Evolutionary conservation across 2,113 vertebrate species (phyloP), one percentile per base, ranked within the genome.

Genomic region (Tyrannus savana): DNA sequence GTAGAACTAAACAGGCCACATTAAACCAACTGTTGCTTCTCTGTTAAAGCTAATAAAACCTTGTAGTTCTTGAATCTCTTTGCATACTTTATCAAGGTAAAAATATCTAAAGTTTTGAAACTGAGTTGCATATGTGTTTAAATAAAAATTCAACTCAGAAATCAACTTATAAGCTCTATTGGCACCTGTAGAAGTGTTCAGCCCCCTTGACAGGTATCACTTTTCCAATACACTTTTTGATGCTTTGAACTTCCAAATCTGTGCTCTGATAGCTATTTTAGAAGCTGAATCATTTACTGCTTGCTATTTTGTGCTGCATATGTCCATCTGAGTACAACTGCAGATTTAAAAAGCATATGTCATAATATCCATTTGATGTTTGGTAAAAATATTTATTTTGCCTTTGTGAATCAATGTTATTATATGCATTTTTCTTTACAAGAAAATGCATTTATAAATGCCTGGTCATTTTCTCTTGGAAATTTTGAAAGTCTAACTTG

Each of bases 21-120:
- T 47, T 91, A 96, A 98, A 94, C 96, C 96, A 98, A 97, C 97
- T 98, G 97, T 98, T 98, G 97, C 96, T 94, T 97, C 84, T 80
- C 16, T 87, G 14, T 82, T 55, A 53, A 72, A 91, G 25, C 39
- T 78, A 41, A 39, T 62, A 50, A 69, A 71, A 81, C 3, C 17
- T 58, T 60, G 11, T 11, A 46, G 55, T 76, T 58, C 18, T 72
- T 55, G 14, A 33, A 82, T 69, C 75, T 87, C 28, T 63, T 67
- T 89, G 25, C 25, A 30, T 50, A 19, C 5, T 78, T 37, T 47
- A 84, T 25, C 35, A 75, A 18, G 2, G 13, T 53, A 53, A 90
- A 93, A 76, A 72, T 22, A 44, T 53, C 15, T 82, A 27, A 75
- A 52, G 31, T 44, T 91, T 46, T 42, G 50, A 84, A 85, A 73